Base-by-base conservation (phyloP, 2,888 invertebrate genomes). In the Diachrysia chrysitis region DNA sequence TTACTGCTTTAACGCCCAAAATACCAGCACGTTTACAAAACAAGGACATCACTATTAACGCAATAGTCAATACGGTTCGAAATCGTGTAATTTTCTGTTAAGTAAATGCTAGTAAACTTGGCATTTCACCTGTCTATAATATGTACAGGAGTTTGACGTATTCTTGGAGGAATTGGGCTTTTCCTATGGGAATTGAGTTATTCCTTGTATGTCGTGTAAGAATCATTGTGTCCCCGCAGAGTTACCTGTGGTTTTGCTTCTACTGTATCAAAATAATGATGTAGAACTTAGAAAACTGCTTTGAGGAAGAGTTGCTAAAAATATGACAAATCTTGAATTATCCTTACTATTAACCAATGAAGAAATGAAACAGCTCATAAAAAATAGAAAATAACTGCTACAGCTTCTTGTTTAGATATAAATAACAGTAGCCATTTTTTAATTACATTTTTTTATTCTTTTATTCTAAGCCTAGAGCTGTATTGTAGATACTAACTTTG, bases 141-240 rank as follows among this genome's bases (percentile, higher is more conserved):
- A 69, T 72, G 78, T 73, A 76, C 81, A 73, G 83, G 64, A 81
- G 82, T 83, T 76, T 76, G 67, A 81, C 70, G 69, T 78, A 78
- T 81, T 73, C 65, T 58, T 56, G 58, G 58, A 63, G 70, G 79
- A 70, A 70, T 78, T 68, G 19, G n/a, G 32, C 54, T 69, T 70
- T 68, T 76, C 81, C 79, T 72, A 1, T 63, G 84, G 84, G 81
- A 82, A 58, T 70, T 66, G 29, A 76, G 68, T 23, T 74, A 69
- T 83, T 66, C 65, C 71, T 42, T 53, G 72, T 56, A 51, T 29
- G 60, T 12, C 25, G 17, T 65, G 60, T 62, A 48, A 55, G 46
- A 59, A 17, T 46, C 9, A 25, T n/a, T 10, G 46, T 60, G 9
- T 9, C 19, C 79, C 63, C 64, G 56, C 25, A 55, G 79, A 32